phyloP scores from a whole-genome alignment of 2,888 invertebrate genomes.

The Danaus chrysippus region DNA sequence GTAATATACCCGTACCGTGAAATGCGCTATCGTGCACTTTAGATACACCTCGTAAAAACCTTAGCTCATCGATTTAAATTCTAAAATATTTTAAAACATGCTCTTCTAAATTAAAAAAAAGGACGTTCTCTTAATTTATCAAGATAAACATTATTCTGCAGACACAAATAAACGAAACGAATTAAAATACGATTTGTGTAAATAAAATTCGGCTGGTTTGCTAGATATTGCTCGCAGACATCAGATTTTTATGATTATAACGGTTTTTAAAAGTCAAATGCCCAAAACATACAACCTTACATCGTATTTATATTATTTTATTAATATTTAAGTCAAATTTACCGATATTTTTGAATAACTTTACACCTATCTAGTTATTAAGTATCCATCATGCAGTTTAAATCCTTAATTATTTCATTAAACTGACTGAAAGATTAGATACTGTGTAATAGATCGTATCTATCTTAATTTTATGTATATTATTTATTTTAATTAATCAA shows the following conservation, averaged over 20 bases:
- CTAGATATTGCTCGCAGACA: slow-evolving; percentile 19
- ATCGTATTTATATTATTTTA: no score
- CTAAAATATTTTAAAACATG: slow-evolving; percentile 20
- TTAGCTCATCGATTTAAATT: slow-evolving; percentile 17
- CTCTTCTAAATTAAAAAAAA: slow-evolving; percentile 19
- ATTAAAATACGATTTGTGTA: slow-evolving; percentile 30
- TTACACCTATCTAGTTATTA: neutral
- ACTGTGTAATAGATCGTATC: neutral
- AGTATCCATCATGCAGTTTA: neutral
- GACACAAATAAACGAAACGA: slow-evolving; percentile 34
- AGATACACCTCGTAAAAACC: slow-evolving; percentile 20
- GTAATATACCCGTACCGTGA: slow-evolving; percentile 16
- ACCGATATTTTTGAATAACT: neutral
- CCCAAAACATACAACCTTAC: neutral
- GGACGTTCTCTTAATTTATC: slow-evolving; percentile 22
- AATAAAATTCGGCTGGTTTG: slow-evolving; percentile 31
- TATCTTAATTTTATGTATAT: slow-evolving; percentile 1
- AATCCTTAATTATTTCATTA: no score
- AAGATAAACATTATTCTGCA: slow-evolving; percentile 26
- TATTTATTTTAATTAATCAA: slow-evolving; percentile 5
- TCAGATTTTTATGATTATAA: slow-evolving; percentile 22
- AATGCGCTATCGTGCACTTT: slow-evolving; percentile 24
- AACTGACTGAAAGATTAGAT: neutral
- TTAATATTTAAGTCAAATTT: no score
- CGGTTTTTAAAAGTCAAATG: slow-evolving; percentile 2